A percentile compares a stretch with the other conserved stretches of the same genome.
Evolutionary conservation across 2,113 vertebrate species (phyloP).

Genomic region (Orycteropus afer): DNA sequence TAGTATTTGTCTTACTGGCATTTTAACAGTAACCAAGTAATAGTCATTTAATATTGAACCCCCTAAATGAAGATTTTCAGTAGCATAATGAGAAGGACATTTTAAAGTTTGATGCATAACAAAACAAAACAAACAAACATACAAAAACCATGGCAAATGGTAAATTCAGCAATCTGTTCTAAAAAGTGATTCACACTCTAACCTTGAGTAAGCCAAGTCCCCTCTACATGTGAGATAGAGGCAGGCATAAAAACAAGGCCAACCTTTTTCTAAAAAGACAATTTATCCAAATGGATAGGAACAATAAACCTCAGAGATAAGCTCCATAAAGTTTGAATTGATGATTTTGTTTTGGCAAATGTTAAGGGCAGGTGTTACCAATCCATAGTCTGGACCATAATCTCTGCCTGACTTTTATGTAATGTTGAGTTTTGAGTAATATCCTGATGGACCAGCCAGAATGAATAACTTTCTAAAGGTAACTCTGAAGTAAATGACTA

Average conservation of each 20-base stretch:
- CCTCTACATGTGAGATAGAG: neutral
- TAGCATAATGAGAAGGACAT: neutral
- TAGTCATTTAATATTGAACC: neutral
- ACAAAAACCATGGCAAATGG: neutral
- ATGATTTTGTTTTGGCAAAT: neutral
- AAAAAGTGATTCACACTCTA: neutral
- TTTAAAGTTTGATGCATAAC: neutral
- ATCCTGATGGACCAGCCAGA: neutral
- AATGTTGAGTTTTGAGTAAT: neutral
- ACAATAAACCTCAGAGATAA: neutral
- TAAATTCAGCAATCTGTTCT: neutral
- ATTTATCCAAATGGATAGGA: neutral
- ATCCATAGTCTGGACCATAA: neutral
- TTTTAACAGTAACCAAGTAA: neutral
- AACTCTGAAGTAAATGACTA: neutral
- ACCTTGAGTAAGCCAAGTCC: neutral
- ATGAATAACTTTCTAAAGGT: neutral
- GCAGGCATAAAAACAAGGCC: neutral
- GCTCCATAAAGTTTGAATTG: neutral
- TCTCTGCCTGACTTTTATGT: neutral
- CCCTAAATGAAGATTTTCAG: neutral
- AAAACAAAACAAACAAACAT: neutral
- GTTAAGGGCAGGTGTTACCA: neutral
- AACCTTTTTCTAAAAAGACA: neutral
- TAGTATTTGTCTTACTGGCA: neutral